Percentiles rank a stretch among this genome's conserved stretches.
Evolutionary conservation across 2,113 vertebrate species (phyloP).

Genomic region (Enhydra lutris): DNA sequence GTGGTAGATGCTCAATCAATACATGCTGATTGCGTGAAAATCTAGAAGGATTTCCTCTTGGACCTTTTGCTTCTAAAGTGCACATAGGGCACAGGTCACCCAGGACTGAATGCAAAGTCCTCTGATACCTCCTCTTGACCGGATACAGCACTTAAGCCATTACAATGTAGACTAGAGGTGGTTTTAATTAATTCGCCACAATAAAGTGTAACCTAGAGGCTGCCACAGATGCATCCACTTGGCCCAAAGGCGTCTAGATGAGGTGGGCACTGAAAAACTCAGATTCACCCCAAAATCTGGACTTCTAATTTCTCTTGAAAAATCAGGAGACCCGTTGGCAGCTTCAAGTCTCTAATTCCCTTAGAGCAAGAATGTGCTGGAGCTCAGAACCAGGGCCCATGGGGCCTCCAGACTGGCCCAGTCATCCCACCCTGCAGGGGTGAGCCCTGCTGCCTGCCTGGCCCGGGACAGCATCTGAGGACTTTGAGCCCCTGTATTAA

Average conservation of each 20-base stretch:
- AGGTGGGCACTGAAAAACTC: background rate
- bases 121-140: background rate
- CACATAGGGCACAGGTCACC: too few species aligned
- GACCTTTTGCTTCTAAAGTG: background rate
- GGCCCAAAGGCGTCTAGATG: background rate
- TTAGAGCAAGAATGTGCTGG: background rate
- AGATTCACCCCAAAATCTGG: background rate
- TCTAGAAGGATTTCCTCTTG: background rate
- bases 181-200: background rate
- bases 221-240: background rate
- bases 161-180: background rate
- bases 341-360: background rate
- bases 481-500: background rate
- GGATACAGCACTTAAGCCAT: background rate
- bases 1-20: background rate
- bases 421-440: background rate
- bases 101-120: background rate
- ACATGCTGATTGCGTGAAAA: background rate
- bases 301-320: background rate
- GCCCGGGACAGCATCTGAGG: background rate
- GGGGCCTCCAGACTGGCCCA: rapidly evolving
- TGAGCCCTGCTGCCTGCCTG: background rate
- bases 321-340: background rate
- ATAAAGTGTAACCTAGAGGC: background rate
- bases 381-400: rapidly evolving